Evolutionary conservation across 2,888 invertebrate genomes (phyloP).

Genomic region (Unio pictorum): DNA sequence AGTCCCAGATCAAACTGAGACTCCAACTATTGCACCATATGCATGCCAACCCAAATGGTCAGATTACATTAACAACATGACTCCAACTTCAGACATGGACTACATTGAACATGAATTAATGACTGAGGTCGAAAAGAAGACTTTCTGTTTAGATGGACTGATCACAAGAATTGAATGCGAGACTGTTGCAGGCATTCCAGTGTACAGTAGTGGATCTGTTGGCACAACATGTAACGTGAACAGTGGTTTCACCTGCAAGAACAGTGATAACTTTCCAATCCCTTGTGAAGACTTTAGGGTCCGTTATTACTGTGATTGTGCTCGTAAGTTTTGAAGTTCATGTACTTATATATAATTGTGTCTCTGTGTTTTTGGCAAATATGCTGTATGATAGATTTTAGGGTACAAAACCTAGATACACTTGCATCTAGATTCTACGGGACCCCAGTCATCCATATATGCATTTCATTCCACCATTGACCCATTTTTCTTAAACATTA

Average conservation of each 20-base stretch:
- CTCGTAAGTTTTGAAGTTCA: constrained; percentile 18
- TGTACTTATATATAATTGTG: too few relatives aligned
- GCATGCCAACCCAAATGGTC: constrained; percentile 34
- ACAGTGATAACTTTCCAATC: constrained; percentile 43
- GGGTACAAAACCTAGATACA: too few relatives aligned
- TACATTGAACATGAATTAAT: constrained; percentile 49
- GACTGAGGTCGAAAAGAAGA: constrained; percentile 30
- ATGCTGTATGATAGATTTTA: too few relatives aligned
- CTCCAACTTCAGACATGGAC: constrained; percentile 24
- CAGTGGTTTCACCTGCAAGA: constrained; percentile 80
- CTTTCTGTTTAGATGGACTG: constrained; percentile 23
- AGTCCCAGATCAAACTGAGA: constrained; percentile 34
- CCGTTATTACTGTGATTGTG: constrained; percentile 53
- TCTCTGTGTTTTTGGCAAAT: too few relatives aligned
- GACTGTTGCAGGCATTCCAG: constrained; percentile 38
- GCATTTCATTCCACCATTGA: too few relatives aligned
- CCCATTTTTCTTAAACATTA: too few relatives aligned
- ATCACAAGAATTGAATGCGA: constrained; percentile 56
- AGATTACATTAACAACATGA: constrained; percentile 53
- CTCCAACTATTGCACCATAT: constrained; percentile 9
- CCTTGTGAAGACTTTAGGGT: constrained; percentile 65
- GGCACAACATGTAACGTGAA: constrained; percentile 74
- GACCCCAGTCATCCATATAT: too few relatives aligned
- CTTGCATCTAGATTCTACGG: too few relatives aligned
- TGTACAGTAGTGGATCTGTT: constrained; percentile 38